phyloP scores from a whole-genome alignment of 2,797 vertebrate genomes.

The Protosalanx chinensis region DNA sequence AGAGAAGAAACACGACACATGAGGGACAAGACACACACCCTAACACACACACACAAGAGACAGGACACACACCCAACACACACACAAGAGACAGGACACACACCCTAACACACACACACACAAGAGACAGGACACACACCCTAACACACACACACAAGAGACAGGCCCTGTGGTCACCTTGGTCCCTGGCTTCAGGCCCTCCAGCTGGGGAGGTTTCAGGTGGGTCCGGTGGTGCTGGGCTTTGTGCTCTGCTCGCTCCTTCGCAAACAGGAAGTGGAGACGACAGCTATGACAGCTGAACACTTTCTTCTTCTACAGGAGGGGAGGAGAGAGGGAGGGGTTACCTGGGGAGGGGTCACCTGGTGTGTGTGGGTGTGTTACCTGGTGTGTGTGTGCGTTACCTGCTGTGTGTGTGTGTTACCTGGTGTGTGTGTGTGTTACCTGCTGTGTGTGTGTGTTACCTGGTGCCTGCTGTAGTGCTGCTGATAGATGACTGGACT shows the following conservation, averaged over 20 bases:
- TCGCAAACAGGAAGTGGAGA: conserved; percentile 86
- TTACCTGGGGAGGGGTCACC: neutral
- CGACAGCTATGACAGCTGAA: conserved; percentile 87
- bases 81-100: neutral
- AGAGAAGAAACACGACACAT: neutral
- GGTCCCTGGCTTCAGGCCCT: conserved; percentile 87
- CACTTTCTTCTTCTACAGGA: conserved; percentile 79
- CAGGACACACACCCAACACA: too few relatives aligned
- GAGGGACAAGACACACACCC: too few relatives aligned
- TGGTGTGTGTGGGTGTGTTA: neutral
- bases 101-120: conserved; percentile 6
- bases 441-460: conserved; percentile 63
- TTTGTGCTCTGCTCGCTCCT: conserved; percentile 84
- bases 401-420: neutral
- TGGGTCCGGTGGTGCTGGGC: conserved; percentile 83
- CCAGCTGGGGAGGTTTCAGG: conserved; percentile 83
- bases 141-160: neutral
- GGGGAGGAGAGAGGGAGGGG: neutral
- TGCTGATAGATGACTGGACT: conserved; percentile 82
- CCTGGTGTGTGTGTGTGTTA: neutral
- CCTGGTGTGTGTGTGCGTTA: neutral
- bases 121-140: neutral
- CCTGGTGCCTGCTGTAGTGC: conserved; percentile 88
- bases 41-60: too few relatives aligned
- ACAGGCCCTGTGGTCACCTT: conserved; percentile 69